Evolutionary conservation across 2,888 invertebrate genomes (phyloP), one percentile per base, ranked within the genome.

Genomic region (Hydropsyche betteni): DNA sequence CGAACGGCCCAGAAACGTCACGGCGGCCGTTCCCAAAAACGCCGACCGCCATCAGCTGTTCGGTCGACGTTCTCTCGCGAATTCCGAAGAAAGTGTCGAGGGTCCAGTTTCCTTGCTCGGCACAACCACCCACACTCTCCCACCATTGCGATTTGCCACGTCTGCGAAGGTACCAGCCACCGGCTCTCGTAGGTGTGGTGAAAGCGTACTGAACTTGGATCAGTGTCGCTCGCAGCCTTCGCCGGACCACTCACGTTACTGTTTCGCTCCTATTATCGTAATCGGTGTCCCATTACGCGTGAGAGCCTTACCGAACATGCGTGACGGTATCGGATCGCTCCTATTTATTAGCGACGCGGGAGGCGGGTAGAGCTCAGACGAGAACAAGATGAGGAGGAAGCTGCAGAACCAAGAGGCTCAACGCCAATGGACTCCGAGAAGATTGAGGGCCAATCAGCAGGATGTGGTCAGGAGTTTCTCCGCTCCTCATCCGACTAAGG

Each of bases 401-500:
- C 76, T 71, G 72, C 16, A 55, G 76, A 24, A 24, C 24, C 75
- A n/a, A 53, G 61, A 69, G 71, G 68, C 16, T 73, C 8, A 75
- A 44, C 69, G 74, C 24, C 64, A 55, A 4, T 75, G 78, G 79
- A 10, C 44, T 44, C 44, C 44, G 2, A 44, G 74, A 4, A 16
- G 69, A 50, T 24, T 52, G 44, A 52, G 68, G 70, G 36, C 52
- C 33, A 24, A 75, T 16, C 55, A 74, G 7, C 75, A 69, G 58
- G 75, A 79, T 52, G 76, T 78, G 4, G 38, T 78, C 64, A 76
- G 79, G 44, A 79, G 79, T 44, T 78, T 79, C 58, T 79, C 79
- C 1, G 78, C 78, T 2, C 79, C 79, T 4, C 79, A 78, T 5
- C 75, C 72, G 8, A 74, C 51, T 1, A 70, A 75, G 38, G 52